Evolutionary conservation across 2,888 invertebrate species (phyloP), one percentile per base, ranked within the genome.

Genomic region (Drosophila lacicola): DNA sequence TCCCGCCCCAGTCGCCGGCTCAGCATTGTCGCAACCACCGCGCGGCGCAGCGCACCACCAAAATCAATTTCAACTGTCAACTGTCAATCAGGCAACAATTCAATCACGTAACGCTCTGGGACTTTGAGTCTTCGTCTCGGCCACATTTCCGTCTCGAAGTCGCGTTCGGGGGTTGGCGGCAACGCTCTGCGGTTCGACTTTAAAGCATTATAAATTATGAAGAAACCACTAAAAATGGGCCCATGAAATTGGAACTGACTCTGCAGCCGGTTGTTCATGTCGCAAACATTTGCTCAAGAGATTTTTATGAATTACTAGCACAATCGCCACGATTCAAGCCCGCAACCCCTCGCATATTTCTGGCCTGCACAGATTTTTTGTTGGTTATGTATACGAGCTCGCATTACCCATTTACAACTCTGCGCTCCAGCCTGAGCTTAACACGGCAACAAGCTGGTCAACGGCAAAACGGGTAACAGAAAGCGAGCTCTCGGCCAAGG

Each of bases 11-110:
- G 29, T 17, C 37, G 44, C 54, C 25, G 29, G 49, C 50, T 34
- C 46, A 34, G 46, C 11, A 46, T 60, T 66, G 79, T 69, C 73
- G 64, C 86, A 82, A 76, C 67, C 80, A 79, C 69, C 50, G 44
- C 2, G 37, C 29, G 4, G 41, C 41, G 68, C 19, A 33, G 14
- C 46, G 37, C 47, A 61, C 47, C 55, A 67, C 74, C 70, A 79
- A 87, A 90, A 89, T 90, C 90, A 90, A 88, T 90, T 90, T 89
- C 82, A 79, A 80, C 91, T 90, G 90, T 90, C 91, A 90, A 88
- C 90, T 82, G 90, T 90, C 90, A 90, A 90, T 90, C 90, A 90
- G 83, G 69, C 80, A 74, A 76, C 86, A 83, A 90, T 90, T 90
- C 90, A 90, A 90, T 90, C 90, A 88, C 78, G 68, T 75, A 78